Evolutionary conservation across 2,113 vertebrate genomes (phyloP).

Genomic region (Podarcis raffonei): DNA sequence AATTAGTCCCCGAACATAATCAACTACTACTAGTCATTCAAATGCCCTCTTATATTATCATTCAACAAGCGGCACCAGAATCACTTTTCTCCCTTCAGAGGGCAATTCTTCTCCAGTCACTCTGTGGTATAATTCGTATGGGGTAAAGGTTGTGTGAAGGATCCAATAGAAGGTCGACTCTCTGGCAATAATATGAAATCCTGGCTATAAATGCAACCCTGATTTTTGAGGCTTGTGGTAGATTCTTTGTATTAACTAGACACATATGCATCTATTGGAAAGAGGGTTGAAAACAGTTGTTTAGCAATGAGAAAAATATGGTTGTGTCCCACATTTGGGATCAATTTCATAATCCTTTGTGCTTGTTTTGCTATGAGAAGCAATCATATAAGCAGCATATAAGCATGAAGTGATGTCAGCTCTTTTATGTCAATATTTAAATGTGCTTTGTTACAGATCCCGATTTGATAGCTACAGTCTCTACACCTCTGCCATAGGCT

Average conservation of each 20-base stretch:
- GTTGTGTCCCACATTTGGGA: not conserved
- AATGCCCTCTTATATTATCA: not conserved
- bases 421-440: constrained; percentile 2
- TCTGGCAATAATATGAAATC: not conserved
- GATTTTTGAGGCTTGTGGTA: constrained; percentile 12
- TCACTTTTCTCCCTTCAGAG: not conserved
- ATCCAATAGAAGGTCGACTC: not conserved
- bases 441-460: not conserved
- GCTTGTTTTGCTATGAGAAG: not conserved
- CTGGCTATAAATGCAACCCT: not conserved
- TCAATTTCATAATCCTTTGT: constrained; percentile 7
- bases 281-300: not conserved
- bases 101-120: not conserved
- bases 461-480: not conserved
- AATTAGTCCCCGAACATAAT: too few relatives aligned
- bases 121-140: not conserved
- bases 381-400: not conserved
- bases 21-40: not conserved
- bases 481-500: not conserved
- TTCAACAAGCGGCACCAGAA: not conserved
- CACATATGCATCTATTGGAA: not conserved
- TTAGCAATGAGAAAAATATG: not conserved
- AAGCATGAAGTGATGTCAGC: not conserved
- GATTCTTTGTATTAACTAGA: not conserved
- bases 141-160: not conserved